Evolutionary conservation across 92 coral and sea anemone genomes (phyloP).

Genomic region (Galaxea fascicularis): DNA sequence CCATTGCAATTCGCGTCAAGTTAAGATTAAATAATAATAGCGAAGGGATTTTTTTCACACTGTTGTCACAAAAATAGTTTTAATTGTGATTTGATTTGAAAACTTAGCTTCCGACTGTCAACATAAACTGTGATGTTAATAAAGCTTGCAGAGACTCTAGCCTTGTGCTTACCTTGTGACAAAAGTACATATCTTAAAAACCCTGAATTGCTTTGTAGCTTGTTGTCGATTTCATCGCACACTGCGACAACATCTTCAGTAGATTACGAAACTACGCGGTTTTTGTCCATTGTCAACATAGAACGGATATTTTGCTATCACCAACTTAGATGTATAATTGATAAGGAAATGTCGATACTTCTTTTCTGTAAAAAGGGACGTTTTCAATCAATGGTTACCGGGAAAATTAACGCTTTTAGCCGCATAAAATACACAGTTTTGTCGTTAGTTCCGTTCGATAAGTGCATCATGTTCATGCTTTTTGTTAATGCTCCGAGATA

Average conservation of each 20-base stretch:
- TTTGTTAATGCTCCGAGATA: neutral
- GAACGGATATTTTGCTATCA: too few species aligned
- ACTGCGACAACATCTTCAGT: neutral
- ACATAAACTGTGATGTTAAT: conserved; percentile 53
- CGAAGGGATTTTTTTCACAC: conserved; percentile 58
- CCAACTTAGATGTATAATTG: conserved; percentile 34
- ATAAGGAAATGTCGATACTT: conserved; percentile 31
- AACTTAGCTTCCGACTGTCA: conserved; percentile 65
- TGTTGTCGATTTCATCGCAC: neutral
- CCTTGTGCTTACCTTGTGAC: conserved; percentile 22
- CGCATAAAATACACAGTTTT: conserved; percentile 14
- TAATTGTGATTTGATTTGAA: conserved; percentile 78
- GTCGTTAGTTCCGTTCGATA: neutral
- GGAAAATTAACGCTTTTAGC: conserved; percentile 48
- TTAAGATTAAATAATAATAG: conserved; percentile 61
- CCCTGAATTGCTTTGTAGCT: conserved; percentile 24
- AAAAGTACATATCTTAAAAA: conserved; percentile 34
- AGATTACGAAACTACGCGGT: neutral
- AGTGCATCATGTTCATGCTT: neutral
- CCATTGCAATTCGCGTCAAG: conserved; percentile 56
- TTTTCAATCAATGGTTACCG: conserved; percentile 35
- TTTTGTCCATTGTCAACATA: neutral
- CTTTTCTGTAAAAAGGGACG: conserved; percentile 25
- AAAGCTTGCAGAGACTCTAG: conserved; percentile 43
- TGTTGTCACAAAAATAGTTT: conserved; percentile 64